These are phyloP conservation scores for Schizaphis graminum DNA, from an alignment of 2,888 invertebrate genomes.

Conservation along the genomic window DNA sequence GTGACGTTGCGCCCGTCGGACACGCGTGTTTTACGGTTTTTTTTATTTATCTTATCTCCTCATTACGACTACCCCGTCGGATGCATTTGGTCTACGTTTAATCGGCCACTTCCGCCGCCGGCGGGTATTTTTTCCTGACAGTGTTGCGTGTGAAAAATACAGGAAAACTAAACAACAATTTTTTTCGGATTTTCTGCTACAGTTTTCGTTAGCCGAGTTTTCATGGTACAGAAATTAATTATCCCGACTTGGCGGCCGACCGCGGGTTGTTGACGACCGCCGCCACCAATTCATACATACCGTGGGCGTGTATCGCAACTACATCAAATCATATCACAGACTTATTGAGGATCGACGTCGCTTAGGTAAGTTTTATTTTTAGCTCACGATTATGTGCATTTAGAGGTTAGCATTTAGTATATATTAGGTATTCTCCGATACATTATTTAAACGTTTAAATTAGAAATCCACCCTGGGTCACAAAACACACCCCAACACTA, in stretches of 20 bases:
- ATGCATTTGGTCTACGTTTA: neutral
- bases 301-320: neutral
- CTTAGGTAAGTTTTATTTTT: neutral
- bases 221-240: neutral
- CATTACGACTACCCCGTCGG: neutral
- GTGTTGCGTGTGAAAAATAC: neutral
- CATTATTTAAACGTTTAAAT: neutral
- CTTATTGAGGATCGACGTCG: neutral
- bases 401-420: neutral
- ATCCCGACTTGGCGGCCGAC: constrained; percentile 5
- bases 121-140: neutral
- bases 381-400: neutral
- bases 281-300: neutral
- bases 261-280: constrained; percentile 3
- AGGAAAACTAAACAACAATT: neutral
- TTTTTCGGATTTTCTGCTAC: neutral
- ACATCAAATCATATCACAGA: neutral
- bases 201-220: neutral
- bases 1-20: constrained; percentile 52
- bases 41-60: neutral
- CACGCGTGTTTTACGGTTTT: constrained; percentile 44
- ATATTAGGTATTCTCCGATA: neutral
- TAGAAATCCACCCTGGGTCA: neutral
- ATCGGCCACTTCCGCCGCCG: constrained; percentile 3
- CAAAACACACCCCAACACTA: neutral